phyloP scores from a whole-genome alignment of 1,140 invertebrate genomes.

The Scaptomyza montana region DNA sequence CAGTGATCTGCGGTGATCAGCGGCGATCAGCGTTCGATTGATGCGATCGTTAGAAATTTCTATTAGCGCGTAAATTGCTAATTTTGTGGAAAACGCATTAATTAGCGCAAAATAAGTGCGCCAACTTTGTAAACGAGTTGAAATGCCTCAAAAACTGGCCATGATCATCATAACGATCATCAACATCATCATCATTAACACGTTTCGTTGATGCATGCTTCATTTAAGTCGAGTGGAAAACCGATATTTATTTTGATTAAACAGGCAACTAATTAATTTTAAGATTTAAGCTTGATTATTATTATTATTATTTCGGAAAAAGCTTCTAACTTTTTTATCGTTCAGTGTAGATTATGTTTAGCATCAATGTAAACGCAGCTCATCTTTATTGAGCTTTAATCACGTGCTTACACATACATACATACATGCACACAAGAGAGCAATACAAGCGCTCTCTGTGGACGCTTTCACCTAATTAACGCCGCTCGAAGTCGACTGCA shows the following conservation, averaged over 20 bases:
- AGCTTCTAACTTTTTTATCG: not conserved
- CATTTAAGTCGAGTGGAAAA: conserved; percentile 27
- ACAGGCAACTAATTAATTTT: conserved; percentile 14
- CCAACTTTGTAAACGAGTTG: conserved; percentile 43
- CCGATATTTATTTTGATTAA: conserved; percentile 7
- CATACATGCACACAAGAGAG: conserved; percentile 14
- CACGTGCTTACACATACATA: conserved; percentile 2
- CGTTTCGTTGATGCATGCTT: conserved; percentile 19
- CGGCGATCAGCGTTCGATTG: not conserved
- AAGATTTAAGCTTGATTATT: no score
- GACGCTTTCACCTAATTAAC: conserved; percentile 79
- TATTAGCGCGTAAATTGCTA: conserved; percentile 79
- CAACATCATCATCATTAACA: conserved; percentile 27
- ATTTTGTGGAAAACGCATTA: conserved; percentile 82
- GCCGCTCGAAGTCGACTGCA: conserved; percentile 60
- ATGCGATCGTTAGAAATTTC: conserved; percentile 59
- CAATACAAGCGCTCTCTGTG: conserved; percentile 19
- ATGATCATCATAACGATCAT: conserved; percentile 30
- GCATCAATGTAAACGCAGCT: not conserved
- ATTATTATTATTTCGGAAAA: no score
- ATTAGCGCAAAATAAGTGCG: conserved; percentile 76
- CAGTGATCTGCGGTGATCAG: conserved; percentile 5
- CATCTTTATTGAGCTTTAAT: conserved; percentile 5
- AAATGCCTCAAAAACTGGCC: conserved; percentile 20
- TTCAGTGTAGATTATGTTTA: not conserved